A percentile compares a stretch with the other conserved stretches of the same genome.
Conservation (phyloP, 1,140 invertebrate genomes). For the Apis dorsata region DNA sequence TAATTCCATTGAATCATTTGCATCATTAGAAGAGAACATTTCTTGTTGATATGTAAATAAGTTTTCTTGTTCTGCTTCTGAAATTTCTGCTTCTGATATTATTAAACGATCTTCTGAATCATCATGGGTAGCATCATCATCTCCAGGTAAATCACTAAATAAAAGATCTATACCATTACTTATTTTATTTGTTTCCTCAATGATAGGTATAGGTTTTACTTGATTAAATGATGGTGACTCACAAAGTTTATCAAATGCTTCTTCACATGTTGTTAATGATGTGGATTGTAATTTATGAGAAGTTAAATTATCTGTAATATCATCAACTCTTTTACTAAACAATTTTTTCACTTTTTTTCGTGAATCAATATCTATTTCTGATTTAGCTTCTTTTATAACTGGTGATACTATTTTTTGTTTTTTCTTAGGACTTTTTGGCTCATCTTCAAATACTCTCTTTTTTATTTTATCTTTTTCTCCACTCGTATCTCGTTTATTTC, state of each 20-base stretch:
- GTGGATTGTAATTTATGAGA: constrained; percentile 22
- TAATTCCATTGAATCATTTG: constrained; percentile 49
- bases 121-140: constrained; percentile 69
- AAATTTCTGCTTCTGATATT: constrained; percentile 82
- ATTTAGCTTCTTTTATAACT: constrained; percentile 68
- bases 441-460: constrained; percentile 76
- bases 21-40: constrained; percentile 76
- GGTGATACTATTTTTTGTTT: constrained; percentile 68
- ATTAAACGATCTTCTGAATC: constrained; percentile 80
- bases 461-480: constrained; percentile 76
- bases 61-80: constrained; percentile 80
- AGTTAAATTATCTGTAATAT: constrained; percentile 32
- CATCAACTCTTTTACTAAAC: constrained; percentile 69
- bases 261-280: constrained; percentile 66
- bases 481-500: constrained; percentile 78
- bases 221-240: constrained; percentile 72
- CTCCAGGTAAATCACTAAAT: constrained; percentile 71
- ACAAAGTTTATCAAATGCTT: constrained; percentile 80
- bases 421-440: constrained; percentile 75
- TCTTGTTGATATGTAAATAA: constrained; percentile 82
- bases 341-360: constrained; percentile 69
- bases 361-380: constrained; percentile 66
- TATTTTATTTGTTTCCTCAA: constrained; percentile 54
- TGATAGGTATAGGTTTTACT: constrained; percentile 41
- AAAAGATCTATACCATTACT: constrained; percentile 66